A percentile compares a stretch with the other conserved stretches of the same genome.
Evolutionary conservation across 2,888 invertebrate genomes (phyloP).

Genomic region (Plebejus argus): DNA sequence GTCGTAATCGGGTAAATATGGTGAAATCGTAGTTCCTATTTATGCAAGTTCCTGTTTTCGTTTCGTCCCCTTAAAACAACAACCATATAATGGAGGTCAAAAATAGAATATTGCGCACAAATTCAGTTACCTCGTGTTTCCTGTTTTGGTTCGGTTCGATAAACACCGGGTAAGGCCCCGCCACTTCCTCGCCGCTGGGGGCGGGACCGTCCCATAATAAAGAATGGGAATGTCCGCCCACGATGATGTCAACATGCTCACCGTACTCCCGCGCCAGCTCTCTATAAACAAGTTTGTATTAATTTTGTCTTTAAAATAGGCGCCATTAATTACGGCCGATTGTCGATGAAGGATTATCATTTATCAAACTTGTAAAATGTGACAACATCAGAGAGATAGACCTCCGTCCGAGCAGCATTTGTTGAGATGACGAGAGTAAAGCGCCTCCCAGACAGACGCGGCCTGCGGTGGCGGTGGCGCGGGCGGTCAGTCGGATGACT

Average conservation of each 20-base stretch:
- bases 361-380: neutral
- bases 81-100: neutral
- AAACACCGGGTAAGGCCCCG: constrained; percentile 86
- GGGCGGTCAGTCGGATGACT: too few relatives aligned
- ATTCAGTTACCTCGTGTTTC: constrained; percentile 56
- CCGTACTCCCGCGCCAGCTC: constrained; percentile 84
- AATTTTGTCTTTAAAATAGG: neutral
- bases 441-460: too few relatives aligned
- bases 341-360: constrained; percentile 9
- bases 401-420: too few relatives aligned
- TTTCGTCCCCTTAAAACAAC: neutral
- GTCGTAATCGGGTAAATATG: too few relatives aligned
- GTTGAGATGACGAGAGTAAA: too few relatives aligned
- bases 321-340: neutral
- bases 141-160: constrained; percentile 52
- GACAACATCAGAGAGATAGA: neutral
- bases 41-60: neutral
- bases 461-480: too few relatives aligned
- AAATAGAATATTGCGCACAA: constrained; percentile 5
- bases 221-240: constrained; percentile 92
- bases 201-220: constrained; percentile 84
- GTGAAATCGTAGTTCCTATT: too few relatives aligned
- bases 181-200: constrained; percentile 80
- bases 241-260: constrained; percentile 87
- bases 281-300: constrained; percentile 46